A percentile compares a stretch with the other conserved stretches of the same genome.
Conservation (phyloP, 2,113 vertebrate species). For the Hippocampus abdominalis region DNA sequence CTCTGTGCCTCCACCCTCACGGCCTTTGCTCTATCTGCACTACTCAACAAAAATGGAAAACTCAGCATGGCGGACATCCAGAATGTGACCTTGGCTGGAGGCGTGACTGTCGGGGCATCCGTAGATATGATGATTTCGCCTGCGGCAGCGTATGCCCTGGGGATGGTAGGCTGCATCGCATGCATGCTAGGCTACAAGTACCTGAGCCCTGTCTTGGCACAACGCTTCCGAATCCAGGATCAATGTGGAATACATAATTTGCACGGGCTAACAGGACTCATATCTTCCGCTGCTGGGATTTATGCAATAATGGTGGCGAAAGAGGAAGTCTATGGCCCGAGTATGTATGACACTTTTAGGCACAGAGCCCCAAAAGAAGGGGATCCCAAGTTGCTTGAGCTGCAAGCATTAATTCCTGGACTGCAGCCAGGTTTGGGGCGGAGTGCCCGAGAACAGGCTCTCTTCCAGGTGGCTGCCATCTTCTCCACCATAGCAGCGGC, state of each 20-base stretch:
- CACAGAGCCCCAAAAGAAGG: constrained; percentile 48
- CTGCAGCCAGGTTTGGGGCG: constrained; percentile 61
- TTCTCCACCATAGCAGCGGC: constrained; percentile 61
- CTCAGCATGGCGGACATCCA: constrained; percentile 77
- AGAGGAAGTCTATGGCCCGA: constrained; percentile 59
- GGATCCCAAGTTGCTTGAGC: constrained; percentile 47
- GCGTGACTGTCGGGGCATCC: constrained; percentile 74
- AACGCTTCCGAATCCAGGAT: constrained; percentile 68
- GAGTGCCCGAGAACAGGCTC: constrained; percentile 62
- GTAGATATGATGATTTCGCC: constrained; percentile 78
- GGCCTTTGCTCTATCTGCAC: constrained; percentile 73
- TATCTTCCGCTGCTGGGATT: constrained; percentile 71
- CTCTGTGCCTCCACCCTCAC: constrained; percentile 75
- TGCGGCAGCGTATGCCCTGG: constrained; percentile 70
- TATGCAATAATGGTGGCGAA: constrained; percentile 62
- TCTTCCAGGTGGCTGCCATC: constrained; percentile 72
- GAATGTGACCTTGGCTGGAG: constrained; percentile 80
- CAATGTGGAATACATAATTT: constrained; percentile 84
- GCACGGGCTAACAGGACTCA: constrained; percentile 77
- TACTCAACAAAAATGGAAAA: constrained; percentile 73
- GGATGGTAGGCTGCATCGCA: constrained; percentile 67
- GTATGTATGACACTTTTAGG: constrained; percentile 62
- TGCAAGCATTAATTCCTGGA: constrained; percentile 61
- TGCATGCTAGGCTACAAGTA: constrained; percentile 81
- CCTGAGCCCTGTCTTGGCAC: constrained; percentile 71